These are phyloP conservation scores for Bombus cullumanus DNA, from an alignment of 1,140 invertebrate genomes.

Conservation along the genomic window DNA sequence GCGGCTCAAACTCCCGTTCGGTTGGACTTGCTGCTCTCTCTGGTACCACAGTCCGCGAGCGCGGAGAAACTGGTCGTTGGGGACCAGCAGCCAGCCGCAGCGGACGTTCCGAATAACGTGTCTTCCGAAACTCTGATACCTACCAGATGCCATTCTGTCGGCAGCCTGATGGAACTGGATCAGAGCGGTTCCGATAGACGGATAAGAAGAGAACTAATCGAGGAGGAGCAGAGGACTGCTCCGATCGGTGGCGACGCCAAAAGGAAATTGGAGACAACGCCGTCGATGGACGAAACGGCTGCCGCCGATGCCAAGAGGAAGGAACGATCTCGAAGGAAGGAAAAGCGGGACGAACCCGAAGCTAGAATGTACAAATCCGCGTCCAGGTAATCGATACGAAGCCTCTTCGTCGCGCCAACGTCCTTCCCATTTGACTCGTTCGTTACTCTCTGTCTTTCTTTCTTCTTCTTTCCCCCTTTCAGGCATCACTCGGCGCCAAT, in stretches of 20 bases:
- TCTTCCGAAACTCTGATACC: conserved; percentile 80
- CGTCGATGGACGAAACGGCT: conserved; percentile 85
- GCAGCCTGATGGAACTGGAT: conserved; percentile 86
- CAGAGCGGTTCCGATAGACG: conserved; percentile 84
- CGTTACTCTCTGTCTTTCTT: too few relatives aligned
- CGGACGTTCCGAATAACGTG: conserved; percentile 74
- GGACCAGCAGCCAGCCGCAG: conserved; percentile 80
- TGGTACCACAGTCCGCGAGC: conserved; percentile 88
- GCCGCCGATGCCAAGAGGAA: conserved; percentile 85
- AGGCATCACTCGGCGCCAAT: conserved; percentile 78
- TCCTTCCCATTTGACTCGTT: neutral
- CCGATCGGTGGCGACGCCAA: conserved; percentile 83
- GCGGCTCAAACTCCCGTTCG: conserved; percentile 95
- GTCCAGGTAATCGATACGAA: conserved; percentile 57
- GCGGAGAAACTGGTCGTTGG: conserved; percentile 87
- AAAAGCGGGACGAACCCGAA: conserved; percentile 73
- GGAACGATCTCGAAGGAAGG: conserved; percentile 82
- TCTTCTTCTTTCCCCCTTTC: neutral
- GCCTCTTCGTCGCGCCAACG: neutral
- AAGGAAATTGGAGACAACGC: conserved; percentile 87
- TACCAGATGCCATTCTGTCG: conserved; percentile 86
- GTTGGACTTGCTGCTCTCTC: conserved; percentile 92
- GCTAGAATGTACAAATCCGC: conserved; percentile 67
- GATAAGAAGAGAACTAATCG: conserved; percentile 87
- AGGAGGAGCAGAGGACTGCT: conserved; percentile 79